These are phyloP conservation scores for Coelinius sp. DNA, from an alignment of 2,888 invertebrate genomes.

Conservation along the genomic window DNA sequence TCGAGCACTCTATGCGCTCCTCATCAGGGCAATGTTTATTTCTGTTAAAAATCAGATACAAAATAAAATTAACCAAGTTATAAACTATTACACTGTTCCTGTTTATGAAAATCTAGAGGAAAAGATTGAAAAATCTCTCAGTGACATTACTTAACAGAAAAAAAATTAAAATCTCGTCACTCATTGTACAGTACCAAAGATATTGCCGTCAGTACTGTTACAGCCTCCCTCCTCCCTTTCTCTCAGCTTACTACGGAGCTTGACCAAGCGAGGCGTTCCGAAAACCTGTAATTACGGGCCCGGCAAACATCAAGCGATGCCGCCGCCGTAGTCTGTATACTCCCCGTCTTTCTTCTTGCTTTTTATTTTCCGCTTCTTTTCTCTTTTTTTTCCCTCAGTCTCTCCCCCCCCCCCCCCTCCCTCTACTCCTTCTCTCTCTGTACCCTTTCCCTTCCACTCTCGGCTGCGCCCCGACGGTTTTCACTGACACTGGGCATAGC, in stretches of 20 bases:
- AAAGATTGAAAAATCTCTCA: no score
- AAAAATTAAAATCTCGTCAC: slow-evolving; percentile 17
- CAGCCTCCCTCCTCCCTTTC: background rate
- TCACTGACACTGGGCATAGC: slow-evolving; percentile 31
- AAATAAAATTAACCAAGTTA: no score
- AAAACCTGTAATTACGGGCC: slow-evolving; percentile 71
- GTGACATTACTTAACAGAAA: no score
- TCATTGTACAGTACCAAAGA: slow-evolving; percentile 6
- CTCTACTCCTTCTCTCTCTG: slow-evolving; percentile 30
- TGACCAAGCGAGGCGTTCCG: slow-evolving; percentile 59
- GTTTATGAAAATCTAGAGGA: no score
- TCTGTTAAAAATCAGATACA: no score
- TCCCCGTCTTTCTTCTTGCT: slow-evolving; percentile 45
- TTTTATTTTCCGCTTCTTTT: slow-evolving; percentile 48
- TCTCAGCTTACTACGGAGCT: slow-evolving; percentile 32
- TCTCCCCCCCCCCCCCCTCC: slow-evolving; percentile 42
- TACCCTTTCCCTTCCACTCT: slow-evolving; percentile 34
- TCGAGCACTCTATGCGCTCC: no score
- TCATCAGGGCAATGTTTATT: no score
- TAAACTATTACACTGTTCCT: no score
- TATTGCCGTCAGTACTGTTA: slow-evolving; percentile 9
- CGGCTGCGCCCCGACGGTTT: slow-evolving; percentile 24
- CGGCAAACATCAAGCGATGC: slow-evolving; percentile 70
- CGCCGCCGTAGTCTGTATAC: slow-evolving; percentile 54
- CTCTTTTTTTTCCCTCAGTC: slow-evolving; percentile 43